Evolutionary conservation across 30 jellyfish, hydroid and myxozoan species (phyloP).

Genomic region (Catostylus mosaicus): DNA sequence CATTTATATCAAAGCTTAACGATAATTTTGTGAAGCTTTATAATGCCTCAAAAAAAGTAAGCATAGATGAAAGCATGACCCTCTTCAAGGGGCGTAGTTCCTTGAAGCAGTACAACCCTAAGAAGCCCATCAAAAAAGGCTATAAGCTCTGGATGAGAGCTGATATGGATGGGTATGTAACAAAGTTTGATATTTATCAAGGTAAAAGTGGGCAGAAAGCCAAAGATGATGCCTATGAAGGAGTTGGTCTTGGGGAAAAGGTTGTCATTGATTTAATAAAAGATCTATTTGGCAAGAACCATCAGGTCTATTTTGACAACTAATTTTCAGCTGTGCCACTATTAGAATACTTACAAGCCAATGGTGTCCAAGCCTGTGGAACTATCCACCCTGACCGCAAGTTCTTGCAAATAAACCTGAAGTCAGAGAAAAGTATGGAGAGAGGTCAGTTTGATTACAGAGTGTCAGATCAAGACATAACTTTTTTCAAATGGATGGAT

Average conservation of each 20-base stretch:
- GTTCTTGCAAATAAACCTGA: conserved; percentile 30
- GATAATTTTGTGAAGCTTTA: conserved; percentile 55
- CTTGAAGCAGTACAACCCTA: conserved; percentile 81
- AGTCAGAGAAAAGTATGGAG: conserved; percentile 37
- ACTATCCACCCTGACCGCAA: conserved; percentile 49
- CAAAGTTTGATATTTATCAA: conserved; percentile 72
- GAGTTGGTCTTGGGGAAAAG: conserved; percentile 43
- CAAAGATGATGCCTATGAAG: neutral
- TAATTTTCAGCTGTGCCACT: conserved; percentile 59
- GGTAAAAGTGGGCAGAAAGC: conserved; percentile 54
- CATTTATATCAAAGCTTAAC: conserved; percentile 60
- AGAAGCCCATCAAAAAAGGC: conserved; percentile 87
- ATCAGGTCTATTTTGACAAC: conserved; percentile 62
- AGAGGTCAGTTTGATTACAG: conserved; percentile 66
- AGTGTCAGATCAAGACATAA: conserved; percentile 48
- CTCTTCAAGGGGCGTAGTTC: conserved; percentile 82
- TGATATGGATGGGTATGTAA: conserved; percentile 77
- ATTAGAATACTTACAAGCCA: conserved; percentile 26
- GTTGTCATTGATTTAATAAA: conserved; percentile 38
- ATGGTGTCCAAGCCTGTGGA: conserved; percentile 13
- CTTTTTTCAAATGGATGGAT: conserved; percentile 73
- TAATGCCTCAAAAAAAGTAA: conserved; percentile 38
- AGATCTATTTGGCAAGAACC: conserved; percentile 58
- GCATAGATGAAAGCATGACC: conserved; percentile 87
- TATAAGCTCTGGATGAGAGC: conserved; percentile 84